A percentile compares a stretch with the other conserved stretches of the same genome.
phyloP scores from a whole-genome alignment of 2,797 vertebrate genomes.

The Balearica regulorum region DNA sequence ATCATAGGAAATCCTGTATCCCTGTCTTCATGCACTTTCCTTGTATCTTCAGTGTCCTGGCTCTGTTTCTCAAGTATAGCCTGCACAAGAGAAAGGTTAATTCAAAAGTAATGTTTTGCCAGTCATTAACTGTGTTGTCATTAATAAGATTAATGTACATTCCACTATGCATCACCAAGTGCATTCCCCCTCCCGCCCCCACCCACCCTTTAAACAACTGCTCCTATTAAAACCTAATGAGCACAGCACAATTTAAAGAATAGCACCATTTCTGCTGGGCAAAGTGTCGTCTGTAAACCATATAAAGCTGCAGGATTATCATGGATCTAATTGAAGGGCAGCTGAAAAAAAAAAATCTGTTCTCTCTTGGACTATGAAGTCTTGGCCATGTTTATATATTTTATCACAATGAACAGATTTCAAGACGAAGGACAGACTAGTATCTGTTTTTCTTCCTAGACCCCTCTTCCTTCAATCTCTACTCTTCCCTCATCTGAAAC shows the following conservation, averaged over 20 bases:
- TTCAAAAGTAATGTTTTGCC: conserved; percentile 76
- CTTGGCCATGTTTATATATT: conserved; percentile 40
- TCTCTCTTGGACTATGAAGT: conserved; percentile 3
- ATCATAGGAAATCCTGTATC: conserved; percentile 84
- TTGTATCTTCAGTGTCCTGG: conserved; percentile 65
- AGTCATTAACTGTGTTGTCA: conserved; percentile 72
- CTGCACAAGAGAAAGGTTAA: conserved; percentile 58
- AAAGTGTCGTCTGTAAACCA: conserved; percentile 53
- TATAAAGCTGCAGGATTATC: conserved; percentile 60
- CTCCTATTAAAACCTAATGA: conserved; percentile 76
- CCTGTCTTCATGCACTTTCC: conserved; percentile 72
- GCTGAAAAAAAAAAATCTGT: neutral
- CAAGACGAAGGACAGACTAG: conserved; percentile 51
- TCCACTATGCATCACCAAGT: conserved; percentile 69
- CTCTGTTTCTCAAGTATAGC: conserved; percentile 63
- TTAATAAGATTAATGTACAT: conserved; percentile 77
- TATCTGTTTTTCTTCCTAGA: conserved; percentile 58
- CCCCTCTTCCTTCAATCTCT: conserved; percentile 12
- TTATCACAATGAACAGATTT: conserved; percentile 59
- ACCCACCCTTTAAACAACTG: conserved; percentile 70
- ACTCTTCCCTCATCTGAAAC: conserved; percentile 27
- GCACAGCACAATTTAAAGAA: conserved; percentile 61
- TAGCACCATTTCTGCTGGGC: conserved; percentile 40
- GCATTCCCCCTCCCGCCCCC: conserved; percentile 40
- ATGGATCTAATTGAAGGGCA: conserved; percentile 52